phyloP scores from a whole-genome alignment of 2,113 vertebrate species.

The Prochilodus magdalenae region DNA sequence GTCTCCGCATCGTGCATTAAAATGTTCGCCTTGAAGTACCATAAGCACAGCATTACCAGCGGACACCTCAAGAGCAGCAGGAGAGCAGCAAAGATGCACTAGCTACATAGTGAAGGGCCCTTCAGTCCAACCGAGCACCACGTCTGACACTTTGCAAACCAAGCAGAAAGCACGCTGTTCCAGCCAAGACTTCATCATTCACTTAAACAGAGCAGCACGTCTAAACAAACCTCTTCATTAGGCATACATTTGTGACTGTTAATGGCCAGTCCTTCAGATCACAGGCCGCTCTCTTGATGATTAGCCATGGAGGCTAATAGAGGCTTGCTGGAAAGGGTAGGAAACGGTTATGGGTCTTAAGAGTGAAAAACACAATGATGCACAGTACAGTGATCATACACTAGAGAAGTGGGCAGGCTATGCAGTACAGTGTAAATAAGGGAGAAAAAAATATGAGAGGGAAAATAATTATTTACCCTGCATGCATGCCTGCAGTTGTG shows the following conservation, averaged over 20 bases:
- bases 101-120: conserved; percentile 28
- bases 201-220: conserved; percentile 10
- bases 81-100: not conserved
- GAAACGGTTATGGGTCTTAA: not conserved
- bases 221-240: conserved; percentile 29
- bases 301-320: not conserved
- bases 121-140: conserved; percentile 20
- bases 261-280: conserved; percentile 22
- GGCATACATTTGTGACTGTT: not conserved
- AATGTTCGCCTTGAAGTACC: conserved; percentile 23
- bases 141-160: not conserved
- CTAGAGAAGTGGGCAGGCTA: not conserved
- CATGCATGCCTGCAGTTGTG: not conserved
- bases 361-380: not conserved
- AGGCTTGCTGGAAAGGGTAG: not conserved
- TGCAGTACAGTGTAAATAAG: no score
- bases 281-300: conserved; percentile 11
- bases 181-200: conserved; percentile 19
- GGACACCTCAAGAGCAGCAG: conserved; percentile 4
- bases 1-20: conserved; percentile 29
- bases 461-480: not conserved
- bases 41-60: conserved; percentile 28
- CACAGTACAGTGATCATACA: not conserved
- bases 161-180: not conserved
- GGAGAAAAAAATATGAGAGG: not conserved